phyloP scores from a whole-genome alignment of 2,888 invertebrate genomes.

The Beris morrisii region DNA sequence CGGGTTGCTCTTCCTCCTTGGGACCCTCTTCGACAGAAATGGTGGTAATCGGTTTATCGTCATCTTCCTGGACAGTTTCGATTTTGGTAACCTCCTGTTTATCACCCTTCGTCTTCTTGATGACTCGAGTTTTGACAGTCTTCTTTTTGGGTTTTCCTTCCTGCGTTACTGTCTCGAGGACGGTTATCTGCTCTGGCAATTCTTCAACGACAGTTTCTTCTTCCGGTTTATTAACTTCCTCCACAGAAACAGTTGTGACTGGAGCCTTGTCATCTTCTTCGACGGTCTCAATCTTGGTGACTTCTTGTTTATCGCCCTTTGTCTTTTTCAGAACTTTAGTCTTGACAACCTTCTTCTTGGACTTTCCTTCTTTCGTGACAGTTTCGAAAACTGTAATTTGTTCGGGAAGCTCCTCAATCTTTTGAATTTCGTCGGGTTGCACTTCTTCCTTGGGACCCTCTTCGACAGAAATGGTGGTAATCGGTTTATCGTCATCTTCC shows the following conservation, averaged over 20 bases:
- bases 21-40: conserved; percentile 48
- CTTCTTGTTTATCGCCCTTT: conserved; percentile 45
- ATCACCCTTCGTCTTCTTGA: conserved; percentile 50
- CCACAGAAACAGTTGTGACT: conserved; percentile 47
- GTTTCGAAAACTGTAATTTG: conserved; percentile 45
- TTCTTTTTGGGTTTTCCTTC: conserved; percentile 48
- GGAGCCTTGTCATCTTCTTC: conserved; percentile 54
- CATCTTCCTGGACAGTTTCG: conserved; percentile 54
- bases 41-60: conserved; percentile 51
- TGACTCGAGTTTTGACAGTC: conserved; percentile 49
- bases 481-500: conserved; percentile 50
- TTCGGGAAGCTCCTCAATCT: conserved; percentile 40
- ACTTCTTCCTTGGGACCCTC: conserved; percentile 24
- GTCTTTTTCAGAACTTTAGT: conserved; percentile 30
- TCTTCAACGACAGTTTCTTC: conserved; percentile 44
- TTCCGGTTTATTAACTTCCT: conserved; percentile 40
- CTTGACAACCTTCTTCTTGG: conserved; percentile 49
- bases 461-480: conserved; percentile 45
- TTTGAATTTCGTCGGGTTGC: conserved; percentile 40
- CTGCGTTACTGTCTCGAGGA: conserved; percentile 49
- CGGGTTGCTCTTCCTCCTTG: conserved; percentile 41
- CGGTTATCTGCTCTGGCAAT: conserved; percentile 49
- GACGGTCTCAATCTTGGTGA: conserved; percentile 54
- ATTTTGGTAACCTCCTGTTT: conserved; percentile 49
- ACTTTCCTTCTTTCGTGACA: conserved; percentile 42